phyloP scores from a whole-genome alignment of 2,797 vertebrate species.

The Hirundo rustica region DNA sequence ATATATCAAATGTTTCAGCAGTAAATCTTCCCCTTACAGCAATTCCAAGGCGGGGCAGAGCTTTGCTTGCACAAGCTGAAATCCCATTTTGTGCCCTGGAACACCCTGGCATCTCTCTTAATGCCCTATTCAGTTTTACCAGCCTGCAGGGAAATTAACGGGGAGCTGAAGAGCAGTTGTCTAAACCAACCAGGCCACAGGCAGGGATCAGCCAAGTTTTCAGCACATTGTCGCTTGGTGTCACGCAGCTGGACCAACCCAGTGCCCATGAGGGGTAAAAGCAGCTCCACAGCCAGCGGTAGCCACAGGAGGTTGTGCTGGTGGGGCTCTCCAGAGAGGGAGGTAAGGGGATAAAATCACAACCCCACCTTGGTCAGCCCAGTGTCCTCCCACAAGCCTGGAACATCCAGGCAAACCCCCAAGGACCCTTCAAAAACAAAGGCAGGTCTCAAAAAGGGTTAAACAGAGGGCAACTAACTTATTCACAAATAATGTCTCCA shows the following conservation, averaged over 20 bases:
- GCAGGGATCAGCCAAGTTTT: neutral
- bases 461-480: neutral
- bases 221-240: accelerated
- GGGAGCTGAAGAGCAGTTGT: neutral
- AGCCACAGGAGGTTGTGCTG: neutral
- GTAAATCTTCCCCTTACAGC: neutral
- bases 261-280: accelerated
- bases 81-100: neutral
- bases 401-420: neutral
- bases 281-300: neutral
- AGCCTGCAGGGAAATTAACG: neutral
- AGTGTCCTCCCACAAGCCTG: neutral
- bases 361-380: neutral
- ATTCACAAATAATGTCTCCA: neutral
- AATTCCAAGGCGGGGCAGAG: neutral
- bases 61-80: neutral
- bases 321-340: neutral
- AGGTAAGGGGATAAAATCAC: neutral
- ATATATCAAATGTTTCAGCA: neutral
- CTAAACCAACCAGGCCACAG: neutral
- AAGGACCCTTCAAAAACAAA: neutral
- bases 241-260: neutral
- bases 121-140: neutral
- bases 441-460: neutral
- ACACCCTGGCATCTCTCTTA: neutral